phyloP scores from a whole-genome alignment of 2,113 vertebrate genomes.

The Pelodiscus sinensis region DNA sequence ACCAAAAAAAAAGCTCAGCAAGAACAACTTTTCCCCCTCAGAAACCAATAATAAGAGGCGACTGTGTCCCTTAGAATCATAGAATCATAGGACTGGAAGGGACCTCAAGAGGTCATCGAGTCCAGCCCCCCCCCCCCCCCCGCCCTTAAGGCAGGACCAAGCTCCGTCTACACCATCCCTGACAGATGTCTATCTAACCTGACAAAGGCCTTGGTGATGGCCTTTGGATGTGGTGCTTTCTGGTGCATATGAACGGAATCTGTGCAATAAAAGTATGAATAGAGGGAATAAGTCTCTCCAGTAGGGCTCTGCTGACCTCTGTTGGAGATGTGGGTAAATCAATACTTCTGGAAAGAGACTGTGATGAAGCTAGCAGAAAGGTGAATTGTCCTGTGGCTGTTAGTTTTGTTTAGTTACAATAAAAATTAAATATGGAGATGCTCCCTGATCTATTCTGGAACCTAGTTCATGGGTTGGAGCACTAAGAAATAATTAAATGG shows the following conservation, averaged over 20 bases:
- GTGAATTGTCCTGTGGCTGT: neutral
- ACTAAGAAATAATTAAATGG: neutral
- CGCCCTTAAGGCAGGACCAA: no score
- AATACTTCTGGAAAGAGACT: neutral
- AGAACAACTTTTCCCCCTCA: neutral
- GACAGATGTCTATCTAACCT: no score
- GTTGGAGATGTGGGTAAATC: neutral
- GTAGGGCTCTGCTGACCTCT: constrained; percentile 12
- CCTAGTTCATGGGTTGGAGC: neutral
- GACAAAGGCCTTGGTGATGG: no score
- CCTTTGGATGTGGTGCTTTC: neutral
- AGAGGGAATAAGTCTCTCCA: neutral
- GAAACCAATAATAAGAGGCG: neutral
- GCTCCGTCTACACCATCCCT: no score
- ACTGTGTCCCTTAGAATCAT: no score
- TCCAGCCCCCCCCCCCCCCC: no score
- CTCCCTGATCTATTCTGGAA: neutral
- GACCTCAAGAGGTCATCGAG: no score
- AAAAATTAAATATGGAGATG: neutral
- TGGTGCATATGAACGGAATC: neutral
- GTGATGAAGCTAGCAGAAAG: neutral
- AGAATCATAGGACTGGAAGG: no score
- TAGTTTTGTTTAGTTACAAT: neutral
- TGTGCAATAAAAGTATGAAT: neutral
- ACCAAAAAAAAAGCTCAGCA: neutral